These are phyloP conservation scores for Magallana ariakensis DNA, from an alignment of 1,140 invertebrate species.

Conservation along the genomic window DNA sequence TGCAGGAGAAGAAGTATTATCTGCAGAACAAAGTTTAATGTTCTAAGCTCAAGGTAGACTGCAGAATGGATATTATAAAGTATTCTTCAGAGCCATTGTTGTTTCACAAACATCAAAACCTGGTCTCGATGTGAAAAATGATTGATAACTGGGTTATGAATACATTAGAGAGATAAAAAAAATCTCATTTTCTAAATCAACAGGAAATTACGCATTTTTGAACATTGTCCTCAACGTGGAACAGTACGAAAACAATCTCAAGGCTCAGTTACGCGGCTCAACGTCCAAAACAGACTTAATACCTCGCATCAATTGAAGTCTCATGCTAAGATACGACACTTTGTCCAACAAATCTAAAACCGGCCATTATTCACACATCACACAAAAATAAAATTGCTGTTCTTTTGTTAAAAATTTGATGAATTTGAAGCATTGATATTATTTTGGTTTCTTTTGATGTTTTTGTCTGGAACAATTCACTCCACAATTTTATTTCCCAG, in stretches of 20 bases:
- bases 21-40: conserved; percentile 24
- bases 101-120: conserved; percentile 29
- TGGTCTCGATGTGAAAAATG: conserved; percentile 28
- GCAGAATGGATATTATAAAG: conserved; percentile 3
- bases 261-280: conserved; percentile 20
- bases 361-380: conserved; percentile 27
- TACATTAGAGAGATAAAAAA: conserved; percentile 16
- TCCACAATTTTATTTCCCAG: conserved; percentile 29
- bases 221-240: conserved; percentile 20
- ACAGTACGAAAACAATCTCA: conserved; percentile 25
- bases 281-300: conserved; percentile 34
- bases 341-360: conserved; percentile 34
- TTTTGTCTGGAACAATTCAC: conserved; percentile 13
- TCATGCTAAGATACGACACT: conserved; percentile 25
- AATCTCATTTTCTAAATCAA: conserved; percentile 35
- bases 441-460: conserved; percentile 31
- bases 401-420: conserved; percentile 35
- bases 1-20: neutral
- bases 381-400: conserved; percentile 32
- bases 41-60: conserved; percentile 6
- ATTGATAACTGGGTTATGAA: conserved; percentile 31
- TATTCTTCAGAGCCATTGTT: conserved; percentile 4
- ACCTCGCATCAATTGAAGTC: conserved; percentile 12
- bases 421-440: conserved; percentile 27
- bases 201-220: conserved; percentile 36